Percentiles rank a stretch among this genome's conserved stretches.
Conservation (phyloP, 2,797 vertebrate genomes). For the Lateolabrax maculatus region DNA sequence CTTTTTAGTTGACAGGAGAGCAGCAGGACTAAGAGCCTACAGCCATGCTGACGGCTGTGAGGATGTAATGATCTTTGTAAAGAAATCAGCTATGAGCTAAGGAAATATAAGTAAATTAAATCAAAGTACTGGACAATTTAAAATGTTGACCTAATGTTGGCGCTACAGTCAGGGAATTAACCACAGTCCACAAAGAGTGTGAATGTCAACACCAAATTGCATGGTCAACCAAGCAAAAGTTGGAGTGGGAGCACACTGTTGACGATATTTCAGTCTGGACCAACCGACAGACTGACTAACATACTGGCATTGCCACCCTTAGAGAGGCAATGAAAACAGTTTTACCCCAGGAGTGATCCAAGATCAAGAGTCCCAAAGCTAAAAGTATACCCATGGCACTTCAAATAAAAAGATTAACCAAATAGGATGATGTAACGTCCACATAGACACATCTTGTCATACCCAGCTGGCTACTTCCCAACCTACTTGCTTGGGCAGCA, state of each 20-base stretch:
- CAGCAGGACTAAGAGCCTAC: not conserved
- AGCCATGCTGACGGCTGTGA: not conserved
- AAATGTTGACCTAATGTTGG: not conserved
- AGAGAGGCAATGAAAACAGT: not conserved
- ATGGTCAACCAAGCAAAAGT: not conserved
- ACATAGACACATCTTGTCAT: not conserved
- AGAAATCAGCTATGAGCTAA: not conserved
- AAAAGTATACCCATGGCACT: not conserved
- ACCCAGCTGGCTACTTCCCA: slow-evolving; percentile 28
- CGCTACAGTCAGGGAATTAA: not conserved
- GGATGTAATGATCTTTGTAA: not conserved
- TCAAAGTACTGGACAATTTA: too few species aligned
- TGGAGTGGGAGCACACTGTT: not conserved
- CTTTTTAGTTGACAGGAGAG: not conserved
- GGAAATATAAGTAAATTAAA: not conserved
- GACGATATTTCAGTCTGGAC: not conserved
- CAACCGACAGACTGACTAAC: not conserved
- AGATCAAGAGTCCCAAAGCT: not conserved
- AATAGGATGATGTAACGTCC: not conserved
- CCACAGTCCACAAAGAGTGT: not conserved
- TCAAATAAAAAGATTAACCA: not conserved
- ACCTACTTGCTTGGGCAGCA: slow-evolving; percentile 13
- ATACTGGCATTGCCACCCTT: too few species aligned
- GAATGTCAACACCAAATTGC: not conserved
- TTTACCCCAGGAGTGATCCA: not conserved